These are phyloP conservation scores for Lemur catta DNA, from an alignment of 2,797 vertebrate genomes.

Conservation along the genomic window DNA sequence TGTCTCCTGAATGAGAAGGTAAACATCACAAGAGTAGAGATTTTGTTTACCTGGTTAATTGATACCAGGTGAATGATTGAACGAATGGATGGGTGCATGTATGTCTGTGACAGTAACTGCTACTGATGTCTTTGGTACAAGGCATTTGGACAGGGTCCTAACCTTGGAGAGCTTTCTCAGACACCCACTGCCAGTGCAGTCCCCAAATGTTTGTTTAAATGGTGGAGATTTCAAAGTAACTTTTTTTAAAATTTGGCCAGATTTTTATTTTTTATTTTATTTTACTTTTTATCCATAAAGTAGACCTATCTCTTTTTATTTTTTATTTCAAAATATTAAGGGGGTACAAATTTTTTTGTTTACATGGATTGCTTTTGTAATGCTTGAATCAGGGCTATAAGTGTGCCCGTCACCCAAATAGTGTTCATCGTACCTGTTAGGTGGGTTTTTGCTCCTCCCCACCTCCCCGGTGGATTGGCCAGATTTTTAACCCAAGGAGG, in stretches of 20 bases:
- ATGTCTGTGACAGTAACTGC: not conserved
- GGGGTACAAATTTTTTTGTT: not conserved
- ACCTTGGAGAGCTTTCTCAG: not conserved
- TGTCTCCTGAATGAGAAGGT: not conserved
- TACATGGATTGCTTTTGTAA: not conserved
- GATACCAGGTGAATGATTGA: not conserved
- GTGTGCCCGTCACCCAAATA: not conserved
- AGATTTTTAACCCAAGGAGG: not conserved
- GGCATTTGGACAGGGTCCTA: not conserved
- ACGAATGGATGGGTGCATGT: not conserved
- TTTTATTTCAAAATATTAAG: not conserved
- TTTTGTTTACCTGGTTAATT: not conserved
- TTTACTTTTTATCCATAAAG: not conserved
- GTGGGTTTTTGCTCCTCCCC: not conserved
- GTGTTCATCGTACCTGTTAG: not conserved
- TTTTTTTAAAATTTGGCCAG: not conserved
- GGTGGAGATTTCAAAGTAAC: not conserved
- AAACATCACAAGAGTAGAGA: not conserved
- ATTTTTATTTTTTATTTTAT: not conserved
- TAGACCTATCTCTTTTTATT: not conserved
- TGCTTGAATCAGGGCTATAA: not conserved
- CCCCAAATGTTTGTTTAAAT: not conserved
- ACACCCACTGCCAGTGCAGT: not conserved
- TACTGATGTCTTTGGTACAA: not conserved
- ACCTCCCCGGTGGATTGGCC: not conserved